Percentiles rank a stretch among this genome's conserved stretches.
These are phyloP conservation scores for Uria aalge DNA, from an alignment of 2,113 vertebrate species.

Conservation along the genomic window DNA sequence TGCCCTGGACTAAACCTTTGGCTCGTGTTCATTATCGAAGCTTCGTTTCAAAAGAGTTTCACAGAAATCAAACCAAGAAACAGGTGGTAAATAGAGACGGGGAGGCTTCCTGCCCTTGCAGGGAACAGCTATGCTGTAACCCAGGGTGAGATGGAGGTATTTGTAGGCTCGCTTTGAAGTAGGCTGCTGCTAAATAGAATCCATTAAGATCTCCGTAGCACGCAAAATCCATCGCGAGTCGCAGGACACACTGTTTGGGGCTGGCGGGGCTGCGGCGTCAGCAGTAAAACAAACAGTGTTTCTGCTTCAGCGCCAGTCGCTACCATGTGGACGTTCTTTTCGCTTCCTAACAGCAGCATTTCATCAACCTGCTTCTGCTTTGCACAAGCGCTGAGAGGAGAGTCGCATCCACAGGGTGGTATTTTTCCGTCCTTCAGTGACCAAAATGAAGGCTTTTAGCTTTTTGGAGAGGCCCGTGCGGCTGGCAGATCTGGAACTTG, in stretches of 20 bases:
- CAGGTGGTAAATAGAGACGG: neutral
- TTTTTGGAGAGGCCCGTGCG: neutral
- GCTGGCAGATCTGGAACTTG: neutral
- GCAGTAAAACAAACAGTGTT: too few relatives aligned
- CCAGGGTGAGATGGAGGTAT: neutral
- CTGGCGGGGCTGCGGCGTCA: fast-evolving
- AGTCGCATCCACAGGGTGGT: too few relatives aligned
- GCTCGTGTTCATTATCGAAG: neutral
- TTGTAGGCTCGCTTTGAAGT: neutral
- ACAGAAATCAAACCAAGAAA: neutral
- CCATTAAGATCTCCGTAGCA: neutral
- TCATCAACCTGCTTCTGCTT: neutral
- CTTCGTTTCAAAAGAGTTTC: neutral
- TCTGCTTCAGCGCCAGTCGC: neutral
- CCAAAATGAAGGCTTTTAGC: neutral
- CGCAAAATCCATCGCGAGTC: neutral
- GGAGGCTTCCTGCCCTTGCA: neutral
- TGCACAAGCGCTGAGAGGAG: neutral
- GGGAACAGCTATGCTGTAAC: neutral
- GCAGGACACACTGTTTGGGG: neutral
- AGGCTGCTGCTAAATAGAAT: neutral
- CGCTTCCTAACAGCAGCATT: fast-evolving
- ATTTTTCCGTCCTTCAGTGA: neutral
- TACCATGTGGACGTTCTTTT: fast-evolving
- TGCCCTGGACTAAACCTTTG: neutral